Evolutionary conservation across 2,113 vertebrate genomes (phyloP).

Genomic region (Myotis lucifugus): DNA sequence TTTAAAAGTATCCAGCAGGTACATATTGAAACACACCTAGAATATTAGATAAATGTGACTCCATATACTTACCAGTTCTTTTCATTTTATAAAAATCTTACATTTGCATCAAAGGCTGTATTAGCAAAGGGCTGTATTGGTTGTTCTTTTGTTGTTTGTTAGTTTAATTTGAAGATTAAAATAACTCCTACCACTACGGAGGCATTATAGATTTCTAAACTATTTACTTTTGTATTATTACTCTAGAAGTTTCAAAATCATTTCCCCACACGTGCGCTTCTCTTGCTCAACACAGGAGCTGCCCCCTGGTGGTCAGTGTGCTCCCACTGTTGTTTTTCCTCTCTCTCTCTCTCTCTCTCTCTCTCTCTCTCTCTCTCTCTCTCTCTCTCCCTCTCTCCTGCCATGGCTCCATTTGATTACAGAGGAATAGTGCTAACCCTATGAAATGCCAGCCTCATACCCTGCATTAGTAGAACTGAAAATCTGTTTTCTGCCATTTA

Average conservation of each 20-base stretch:
- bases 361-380: background rate
- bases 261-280: background rate
- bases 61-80: background rate
- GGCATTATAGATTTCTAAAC: background rate
- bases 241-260: background rate
- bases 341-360: accelerated
- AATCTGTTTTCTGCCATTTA: constrained; percentile 35
- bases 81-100: background rate
- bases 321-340: no score
- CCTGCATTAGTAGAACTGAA: constrained; percentile 17
- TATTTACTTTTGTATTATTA: background rate
- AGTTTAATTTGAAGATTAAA: background rate
- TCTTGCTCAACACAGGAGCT: no score
- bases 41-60: background rate
- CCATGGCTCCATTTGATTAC: background rate
- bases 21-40: background rate
- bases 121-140: background rate
- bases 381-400: no score
- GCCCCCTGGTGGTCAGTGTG: no score
- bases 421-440: background rate
- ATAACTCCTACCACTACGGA: background rate
- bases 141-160: background rate
- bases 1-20: background rate
- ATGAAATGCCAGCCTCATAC: background rate
- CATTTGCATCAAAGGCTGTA: background rate